These are phyloP conservation scores for Pteria penguin DNA, from an alignment of 2,888 invertebrate genomes.

Conservation along the genomic window DNA sequence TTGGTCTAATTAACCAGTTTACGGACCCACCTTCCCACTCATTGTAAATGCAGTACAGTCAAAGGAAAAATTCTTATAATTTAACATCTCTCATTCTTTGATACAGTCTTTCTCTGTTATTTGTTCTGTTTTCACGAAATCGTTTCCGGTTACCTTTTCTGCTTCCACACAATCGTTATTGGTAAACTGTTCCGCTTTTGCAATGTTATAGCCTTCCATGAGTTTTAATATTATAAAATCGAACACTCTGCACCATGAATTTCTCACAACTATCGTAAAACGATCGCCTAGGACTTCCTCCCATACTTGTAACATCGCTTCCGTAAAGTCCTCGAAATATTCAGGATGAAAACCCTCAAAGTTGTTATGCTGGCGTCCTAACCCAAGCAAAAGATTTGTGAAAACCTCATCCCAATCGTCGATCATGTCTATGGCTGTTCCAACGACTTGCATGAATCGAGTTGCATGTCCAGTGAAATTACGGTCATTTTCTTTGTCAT, in stretches of 20 bases:
- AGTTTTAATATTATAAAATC: conserved; percentile 65
- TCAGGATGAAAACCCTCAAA: conserved; percentile 67
- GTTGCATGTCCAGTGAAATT: conserved; percentile 68
- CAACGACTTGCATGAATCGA: conserved; percentile 76
- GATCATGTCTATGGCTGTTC: conserved; percentile 69
- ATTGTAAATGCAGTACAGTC: no score
- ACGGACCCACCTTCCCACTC: no score
- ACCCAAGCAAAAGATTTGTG: conserved; percentile 59
- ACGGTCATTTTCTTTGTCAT: conserved; percentile 59
- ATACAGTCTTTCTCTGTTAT: no score
- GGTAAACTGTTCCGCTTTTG: neutral
- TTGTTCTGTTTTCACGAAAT: no score
- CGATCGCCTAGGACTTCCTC: conserved; percentile 57
- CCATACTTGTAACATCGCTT: conserved; percentile 64
- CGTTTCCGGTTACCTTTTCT: no score
- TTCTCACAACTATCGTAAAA: conserved; percentile 45
- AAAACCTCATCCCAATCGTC: conserved; percentile 60
- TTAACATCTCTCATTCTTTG: no score
- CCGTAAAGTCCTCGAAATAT: conserved; percentile 66
- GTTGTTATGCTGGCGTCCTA: conserved; percentile 66
- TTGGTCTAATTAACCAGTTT: no score
- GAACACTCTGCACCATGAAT: conserved; percentile 59
- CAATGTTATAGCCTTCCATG: conserved; percentile 55
- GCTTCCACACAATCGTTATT: no score
- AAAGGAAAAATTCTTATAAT: no score